These are phyloP conservation scores for Pristionchus fissidentatus DNA, from an alignment of 2,888 invertebrate genomes.

Conservation along the genomic window DNA sequence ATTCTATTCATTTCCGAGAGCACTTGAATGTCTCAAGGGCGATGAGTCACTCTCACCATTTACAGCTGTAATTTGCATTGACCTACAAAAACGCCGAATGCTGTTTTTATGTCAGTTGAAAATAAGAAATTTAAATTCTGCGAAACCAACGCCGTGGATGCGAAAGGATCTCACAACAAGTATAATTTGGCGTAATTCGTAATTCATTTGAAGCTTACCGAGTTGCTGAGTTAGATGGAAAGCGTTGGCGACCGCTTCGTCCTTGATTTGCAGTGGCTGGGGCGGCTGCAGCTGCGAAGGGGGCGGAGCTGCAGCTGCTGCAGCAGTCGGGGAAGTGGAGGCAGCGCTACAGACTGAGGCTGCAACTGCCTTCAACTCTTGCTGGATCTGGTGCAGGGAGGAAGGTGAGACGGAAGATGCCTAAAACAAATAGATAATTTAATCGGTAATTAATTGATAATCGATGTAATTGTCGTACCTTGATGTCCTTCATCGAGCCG, in stretches of 20 bases:
- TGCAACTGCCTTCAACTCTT: conserved; percentile 25
- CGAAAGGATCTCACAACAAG: too few species aligned
- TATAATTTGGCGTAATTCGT: too few species aligned
- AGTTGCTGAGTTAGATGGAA: conserved; percentile 39
- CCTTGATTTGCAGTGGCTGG: conserved; percentile 43
- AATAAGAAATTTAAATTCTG: too few species aligned
- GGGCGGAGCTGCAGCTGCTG: conserved; percentile 50
- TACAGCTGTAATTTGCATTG: too few species aligned
- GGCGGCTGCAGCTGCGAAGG: conserved; percentile 44
- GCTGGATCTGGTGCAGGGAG: conserved; percentile 35
- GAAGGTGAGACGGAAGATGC: conserved; percentile 31
- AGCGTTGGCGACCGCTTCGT: not conserved
- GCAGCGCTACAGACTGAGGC: conserved; percentile 52
- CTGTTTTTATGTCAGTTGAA: too few species aligned
- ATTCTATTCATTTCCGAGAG: too few species aligned
- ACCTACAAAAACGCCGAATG: too few species aligned
- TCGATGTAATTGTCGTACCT: conserved; percentile 55
- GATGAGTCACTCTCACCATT: too few species aligned
- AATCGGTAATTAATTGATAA: not conserved
- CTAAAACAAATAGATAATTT: not conserved
- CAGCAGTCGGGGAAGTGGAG: conserved; percentile 51
- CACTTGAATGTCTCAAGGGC: too few species aligned
- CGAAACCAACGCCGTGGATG: too few species aligned
- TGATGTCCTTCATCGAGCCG: conserved; percentile 48
- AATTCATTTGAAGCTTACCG: not conserved